Evolutionary conservation across 2,888 invertebrate genomes (phyloP), one percentile per base, ranked within the genome.

Genomic region (Pyrgus malvae): DNA sequence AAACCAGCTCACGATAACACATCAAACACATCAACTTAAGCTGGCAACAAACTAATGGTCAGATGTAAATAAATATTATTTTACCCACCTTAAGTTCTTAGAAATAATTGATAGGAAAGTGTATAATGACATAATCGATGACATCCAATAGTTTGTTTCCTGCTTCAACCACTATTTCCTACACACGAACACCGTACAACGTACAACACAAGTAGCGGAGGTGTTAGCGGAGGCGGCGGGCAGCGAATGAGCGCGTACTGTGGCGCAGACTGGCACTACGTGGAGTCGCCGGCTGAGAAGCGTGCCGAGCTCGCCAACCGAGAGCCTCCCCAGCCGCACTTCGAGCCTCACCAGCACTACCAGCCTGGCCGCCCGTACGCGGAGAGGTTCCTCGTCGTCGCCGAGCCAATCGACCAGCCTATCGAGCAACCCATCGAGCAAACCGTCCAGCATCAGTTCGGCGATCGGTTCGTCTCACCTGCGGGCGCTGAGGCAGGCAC

Each of bases 261-360:
- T 58, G 55, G 58, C 57, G 55, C 63, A 84, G 84, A 77, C 65
- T 84, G 84, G 84, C 83, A 78, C 72, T 76, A 73, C 78, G 73
- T 83, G 65, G 78, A 64, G 66, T 69, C 72, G 62, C 78, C 81
- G 63, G 69, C 58, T 51, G 66, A 48, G 55, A 40, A 31, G 29
- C 12, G 49, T 55, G 56, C 56, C 21, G 57, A 44, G 19, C 41
- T 44, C 21, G 7, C 14, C 35, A 21, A 41, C 50, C 48, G 27
- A 3, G 31, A 29, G 42, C 55, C 35, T 3, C 1, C 5, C 38
- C 42, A 51, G 19, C 41, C 14, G 50, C 65, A 61, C 61, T 63
- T 69, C 58, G 60, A 54, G 66, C 56, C 53, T 55, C 16, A 50
- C 21, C 27, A 23, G 41, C 56, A 29, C 7, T 4, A 8, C 27